Base-by-base conservation (phyloP, 2,888 invertebrate species). In the Hecatera dysodea region DNA sequence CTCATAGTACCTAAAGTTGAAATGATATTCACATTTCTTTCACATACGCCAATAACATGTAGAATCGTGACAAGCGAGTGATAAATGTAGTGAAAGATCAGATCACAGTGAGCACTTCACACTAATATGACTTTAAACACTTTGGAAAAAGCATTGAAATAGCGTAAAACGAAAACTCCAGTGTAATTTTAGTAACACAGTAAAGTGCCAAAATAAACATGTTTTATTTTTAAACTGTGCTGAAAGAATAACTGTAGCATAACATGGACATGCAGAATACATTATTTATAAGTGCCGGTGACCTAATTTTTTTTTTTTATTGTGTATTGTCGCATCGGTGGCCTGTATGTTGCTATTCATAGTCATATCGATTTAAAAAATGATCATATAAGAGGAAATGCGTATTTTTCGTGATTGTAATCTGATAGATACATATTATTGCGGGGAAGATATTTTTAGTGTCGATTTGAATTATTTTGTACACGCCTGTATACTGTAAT, bases 131-230 rank as follows among this genome's bases (percentile, higher is more conserved):
- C 67, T 63, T 42, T 48, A 81, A 75, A 60, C 56, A 76, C 81
- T 52, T 65, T 48, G 68, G 52, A 33, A 70, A 77, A 75, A 46
- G 48, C 15, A 55, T 72, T 74, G 46, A 74, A 78, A 78, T 85
- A 75, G 74, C 72, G 67, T 70, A 71, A 71, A 85, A 75, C 72
- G 71, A 74, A 67, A 72, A 44, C 71, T 76, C 44, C 29, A 48
- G 60, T 73, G 50, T 72, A 76, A 74, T 76, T 82, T 72, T 81
- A 72, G 76, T 77, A 56, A 72, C 72, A 78, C 73, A 77, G 73
- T 65, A 72, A 77, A 78, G 78, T 82, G 81, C 86, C 83, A 85
- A 88, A 88, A 86, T 84, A 86, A 86, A 86, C 86, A 82, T 53
- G 66, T 55, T 65, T 60, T 86, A 86, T 88, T 88, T 88, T 80